Base-by-base conservation (phyloP, 2,888 invertebrate genomes). In the Caenorhabditis zanzibari region DNA sequence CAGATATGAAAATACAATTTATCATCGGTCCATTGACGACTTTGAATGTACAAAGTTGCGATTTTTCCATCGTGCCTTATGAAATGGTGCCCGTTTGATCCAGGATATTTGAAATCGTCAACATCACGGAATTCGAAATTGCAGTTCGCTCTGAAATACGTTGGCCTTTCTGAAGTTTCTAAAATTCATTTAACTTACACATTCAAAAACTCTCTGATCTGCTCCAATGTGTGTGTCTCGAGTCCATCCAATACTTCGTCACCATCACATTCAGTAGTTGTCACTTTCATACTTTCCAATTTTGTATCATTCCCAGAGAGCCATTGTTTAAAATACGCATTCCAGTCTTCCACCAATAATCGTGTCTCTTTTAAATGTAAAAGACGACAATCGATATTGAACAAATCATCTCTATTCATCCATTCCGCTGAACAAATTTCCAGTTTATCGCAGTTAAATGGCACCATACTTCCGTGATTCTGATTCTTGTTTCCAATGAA, bases 41-140 rank as follows among this genome's bases (percentile, higher is more conserved):
- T n/a, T n/a, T n/a, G n/a, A n/a, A n/a, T n/a, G 7, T 44, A 22
- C 14, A 61, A n/a, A 24, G 24, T 61, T 6, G 61, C 61, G 12
- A 44, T 14, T 41, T 61, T 61, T 44, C 61, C 61, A 61, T 61
- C 61, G 7, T 22, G 16, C 44, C 41, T 61, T 16, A 19, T 44
- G 24, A 61, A 41, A 24, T 41, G 41, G 16, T 38, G 2, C 22
- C 41, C 61, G 1, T 10, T 10, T 2, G 3, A 14, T 61, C 41
- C 61, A 26, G 19, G 5, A 16, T 38, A 61, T 22, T 44, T 26
- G 14, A 12, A 24, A 9, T 24, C 16, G 16, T 61, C 16, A 44
- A 41, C 19, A 2, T 61, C 41, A 2, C 22, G 6, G 16, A 61
- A 61, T n/a, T 61, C 41, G 24, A 41, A 26, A 1, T 2, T 16